Percentiles rank a stretch among this genome's conserved stretches.
These are phyloP conservation scores for Babyrousa celebensis DNA, from an alignment of 2,797 vertebrate genomes.

Conservation along the genomic window DNA sequence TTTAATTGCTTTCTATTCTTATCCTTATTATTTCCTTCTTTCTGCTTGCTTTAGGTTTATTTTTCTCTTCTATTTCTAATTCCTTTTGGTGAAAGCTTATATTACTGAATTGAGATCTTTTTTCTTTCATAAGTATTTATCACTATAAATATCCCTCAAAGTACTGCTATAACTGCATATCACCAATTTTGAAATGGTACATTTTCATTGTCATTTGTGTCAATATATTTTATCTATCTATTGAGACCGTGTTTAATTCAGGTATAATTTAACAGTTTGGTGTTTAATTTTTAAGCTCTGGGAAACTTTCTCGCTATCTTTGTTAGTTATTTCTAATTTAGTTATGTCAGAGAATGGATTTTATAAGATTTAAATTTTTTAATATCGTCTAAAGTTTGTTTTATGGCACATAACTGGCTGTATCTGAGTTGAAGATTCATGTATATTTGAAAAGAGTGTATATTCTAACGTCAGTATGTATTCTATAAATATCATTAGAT, in stretches of 20 bases:
- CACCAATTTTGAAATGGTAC: neutral
- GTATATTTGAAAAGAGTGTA: neutral
- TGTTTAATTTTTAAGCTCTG: neutral
- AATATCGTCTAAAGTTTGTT: neutral
- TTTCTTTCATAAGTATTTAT: neutral
- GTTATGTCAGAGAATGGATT: neutral
- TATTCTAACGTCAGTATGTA: neutral
- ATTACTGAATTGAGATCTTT: neutral
- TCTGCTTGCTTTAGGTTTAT: neutral
- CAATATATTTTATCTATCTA: neutral
- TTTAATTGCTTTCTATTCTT: neutral
- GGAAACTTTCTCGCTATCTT: neutral
- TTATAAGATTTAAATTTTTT: neutral
- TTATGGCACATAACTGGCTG: neutral
- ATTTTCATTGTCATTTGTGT: neutral
- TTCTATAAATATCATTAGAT: neutral
- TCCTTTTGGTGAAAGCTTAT: neutral
- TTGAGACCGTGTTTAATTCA: neutral
- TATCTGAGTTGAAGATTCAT: neutral
- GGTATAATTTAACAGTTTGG: neutral
- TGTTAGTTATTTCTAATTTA: neutral
- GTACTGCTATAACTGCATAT: neutral
- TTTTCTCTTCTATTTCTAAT: neutral
- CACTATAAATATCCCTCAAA: neutral
- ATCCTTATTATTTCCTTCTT: conserved; percentile 4